These are phyloP conservation scores for Aplochiton taeniatus DNA, from an alignment of 2,797 vertebrate species.

Conservation along the genomic window DNA sequence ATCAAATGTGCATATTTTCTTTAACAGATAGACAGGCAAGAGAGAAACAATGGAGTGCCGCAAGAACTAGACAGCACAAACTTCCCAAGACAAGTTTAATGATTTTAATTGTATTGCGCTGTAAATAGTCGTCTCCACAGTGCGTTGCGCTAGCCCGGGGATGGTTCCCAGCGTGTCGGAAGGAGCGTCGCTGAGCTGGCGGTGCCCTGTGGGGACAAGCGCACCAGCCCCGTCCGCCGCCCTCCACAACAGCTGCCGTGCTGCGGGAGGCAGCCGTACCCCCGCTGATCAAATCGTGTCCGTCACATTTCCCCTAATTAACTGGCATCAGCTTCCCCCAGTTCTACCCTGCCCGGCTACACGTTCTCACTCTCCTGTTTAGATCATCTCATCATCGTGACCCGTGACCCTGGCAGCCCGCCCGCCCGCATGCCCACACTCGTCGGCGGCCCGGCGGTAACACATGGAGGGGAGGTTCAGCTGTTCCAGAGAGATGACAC, in stretches of 20 bases:
- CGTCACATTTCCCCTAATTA: conserved; percentile 99
- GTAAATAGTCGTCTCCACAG: conserved; percentile 73
- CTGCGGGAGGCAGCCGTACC: conserved; percentile 88
- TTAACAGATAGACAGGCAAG: conserved; percentile 13
- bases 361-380: conserved; percentile 50
- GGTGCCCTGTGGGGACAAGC: conserved; percentile 72
- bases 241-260: conserved; percentile 93
- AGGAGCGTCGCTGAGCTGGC: conserved; percentile 52
- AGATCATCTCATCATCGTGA: conserved; percentile 70
- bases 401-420: conserved; percentile 62
- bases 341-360: conserved; percentile 65
- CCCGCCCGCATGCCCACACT: background rate
- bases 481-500: background rate
- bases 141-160: conserved; percentile 71
- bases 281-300: conserved; percentile 96
- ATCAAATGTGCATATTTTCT: too few species aligned
- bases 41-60: background rate
- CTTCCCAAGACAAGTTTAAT: conserved; percentile 70
- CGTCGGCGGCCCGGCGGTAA: background rate
- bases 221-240: conserved; percentile 78
- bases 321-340: conserved; percentile 94
- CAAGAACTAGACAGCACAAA: conserved; percentile 17
- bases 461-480: conserved; percentile 34
- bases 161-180: conserved; percentile 71
- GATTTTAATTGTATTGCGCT: conserved; percentile 70